Evolutionary conservation across 2,888 invertebrate genomes (phyloP).

Genomic region (Smittia aterrima): DNA sequence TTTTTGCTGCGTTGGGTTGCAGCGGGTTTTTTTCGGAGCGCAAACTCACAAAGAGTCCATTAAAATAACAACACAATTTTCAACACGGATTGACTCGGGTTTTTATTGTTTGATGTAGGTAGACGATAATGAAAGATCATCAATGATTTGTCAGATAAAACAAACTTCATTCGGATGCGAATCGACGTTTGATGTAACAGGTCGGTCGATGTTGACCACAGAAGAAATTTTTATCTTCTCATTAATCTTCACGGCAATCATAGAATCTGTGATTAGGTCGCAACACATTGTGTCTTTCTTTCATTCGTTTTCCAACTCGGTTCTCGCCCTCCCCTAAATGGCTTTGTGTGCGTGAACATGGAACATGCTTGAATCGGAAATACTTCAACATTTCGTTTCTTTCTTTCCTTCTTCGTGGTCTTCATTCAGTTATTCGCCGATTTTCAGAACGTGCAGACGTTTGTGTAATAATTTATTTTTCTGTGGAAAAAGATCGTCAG

Average conservation of each 20-base stretch:
- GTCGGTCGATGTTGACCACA: too few relatives aligned
- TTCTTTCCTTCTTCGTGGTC: background rate
- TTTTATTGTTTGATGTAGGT: conserved; percentile 5
- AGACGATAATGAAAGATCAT: background rate
- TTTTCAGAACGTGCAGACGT: background rate
- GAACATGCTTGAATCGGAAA: background rate
- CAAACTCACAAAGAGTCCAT: background rate
- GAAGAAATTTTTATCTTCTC: too few relatives aligned
- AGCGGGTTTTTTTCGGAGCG: background rate
- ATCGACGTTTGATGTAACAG: too few relatives aligned
- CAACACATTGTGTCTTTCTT: background rate
- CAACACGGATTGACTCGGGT: conserved; percentile 11
- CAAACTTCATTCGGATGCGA: background rate
- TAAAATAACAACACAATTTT: conserved; percentile 20
- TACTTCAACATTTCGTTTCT: background rate
- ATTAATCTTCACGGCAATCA: background rate
- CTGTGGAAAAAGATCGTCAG: background rate
- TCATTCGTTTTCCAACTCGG: background rate
- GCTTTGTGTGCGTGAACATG: background rate
- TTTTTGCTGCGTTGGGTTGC: background rate
- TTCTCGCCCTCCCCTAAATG: too few relatives aligned
- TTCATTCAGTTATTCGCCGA: conserved; percentile 6
- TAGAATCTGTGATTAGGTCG: background rate
- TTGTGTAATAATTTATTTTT: background rate
- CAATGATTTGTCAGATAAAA: background rate